These are phyloP conservation scores for mouse (Mus musculus) DNA, from an alignment of 2,113 vertebrate species.

Conservation along the genomic window GRCm39 chr15:86499501-86500000, in stretches of 20 bases:
- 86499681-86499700: background rate
- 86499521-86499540: background rate
- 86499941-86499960: background rate
- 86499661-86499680: background rate
- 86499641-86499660: background rate
- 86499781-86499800: rapidly evolving
- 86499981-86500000: background rate
- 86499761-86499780: background rate
- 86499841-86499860: rapidly evolving
- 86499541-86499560: background rate
- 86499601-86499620: background rate
- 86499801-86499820: rapidly evolving
- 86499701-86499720: background rate
- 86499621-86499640: background rate
- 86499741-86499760: background rate
- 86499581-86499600: background rate
- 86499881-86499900: background rate
- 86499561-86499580: background rate
- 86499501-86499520: background rate
- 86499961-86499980: rapidly evolving
- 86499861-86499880: background rate
- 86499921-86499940: background rate
- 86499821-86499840: rapidly evolving
- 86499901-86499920: background rate
- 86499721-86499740: background rate